A percentile compares a stretch with the other conserved stretches of the same genome.
phyloP scores from a whole-genome alignment of 2,888 invertebrate species.

The Coecobrya sp. region DNA sequence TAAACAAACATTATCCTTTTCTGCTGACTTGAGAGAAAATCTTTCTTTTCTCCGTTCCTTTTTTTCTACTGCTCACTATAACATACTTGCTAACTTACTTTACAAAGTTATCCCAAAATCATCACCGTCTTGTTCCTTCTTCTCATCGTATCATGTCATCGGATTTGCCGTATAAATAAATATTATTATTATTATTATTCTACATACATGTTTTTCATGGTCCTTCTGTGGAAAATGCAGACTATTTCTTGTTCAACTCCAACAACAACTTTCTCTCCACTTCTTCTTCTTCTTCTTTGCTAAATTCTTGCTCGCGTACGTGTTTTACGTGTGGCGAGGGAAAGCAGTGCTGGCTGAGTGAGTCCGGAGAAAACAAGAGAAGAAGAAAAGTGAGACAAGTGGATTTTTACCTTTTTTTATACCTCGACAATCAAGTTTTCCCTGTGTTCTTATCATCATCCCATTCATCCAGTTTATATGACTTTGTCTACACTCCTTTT shows the following conservation, averaged over 20 bases:
- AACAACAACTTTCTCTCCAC: background rate
- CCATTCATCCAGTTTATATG: background rate
- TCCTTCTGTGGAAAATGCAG: background rate
- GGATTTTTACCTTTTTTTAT: background rate
- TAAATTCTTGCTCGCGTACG: background rate
- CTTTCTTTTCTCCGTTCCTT: background rate
- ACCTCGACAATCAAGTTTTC: background rate
- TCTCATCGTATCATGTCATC: slow-evolving; percentile 33
- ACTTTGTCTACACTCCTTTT: background rate
- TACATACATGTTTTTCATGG: background rate
- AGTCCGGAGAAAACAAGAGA: background rate
- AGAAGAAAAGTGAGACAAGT: background rate
- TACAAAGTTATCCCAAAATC: slow-evolving; percentile 4
- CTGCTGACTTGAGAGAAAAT: slow-evolving; percentile 38
- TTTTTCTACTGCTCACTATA: background rate
- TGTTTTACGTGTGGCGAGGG: background rate
- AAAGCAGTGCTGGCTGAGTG: background rate
- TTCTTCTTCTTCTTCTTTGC: background rate
- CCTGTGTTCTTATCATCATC: background rate
- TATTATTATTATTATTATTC: slow-evolving; percentile 13
- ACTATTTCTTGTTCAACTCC: background rate
- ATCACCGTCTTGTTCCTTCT: background rate
- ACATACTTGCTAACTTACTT: slow-evolving; percentile 7
- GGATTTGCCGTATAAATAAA: slow-evolving; percentile 10
- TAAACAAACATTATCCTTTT: slow-evolving; percentile 54